phyloP scores from a whole-genome alignment of 2,113 vertebrate genomes.

The Gnathonemus longibarbis region DNA sequence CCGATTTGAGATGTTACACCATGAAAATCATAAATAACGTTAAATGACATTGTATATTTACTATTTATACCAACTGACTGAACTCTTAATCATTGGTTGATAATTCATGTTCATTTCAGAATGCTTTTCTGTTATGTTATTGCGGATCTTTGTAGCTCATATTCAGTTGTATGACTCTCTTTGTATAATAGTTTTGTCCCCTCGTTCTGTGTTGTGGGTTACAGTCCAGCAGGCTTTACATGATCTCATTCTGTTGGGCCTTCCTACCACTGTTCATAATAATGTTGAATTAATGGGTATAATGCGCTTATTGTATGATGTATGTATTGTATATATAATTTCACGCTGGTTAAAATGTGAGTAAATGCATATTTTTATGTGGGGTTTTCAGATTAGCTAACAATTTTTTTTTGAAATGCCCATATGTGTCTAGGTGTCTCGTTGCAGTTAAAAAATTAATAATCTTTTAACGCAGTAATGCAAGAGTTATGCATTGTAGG shows the following conservation, averaged over 20 bases:
- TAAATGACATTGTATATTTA: neutral
- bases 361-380: neutral
- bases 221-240: neutral
- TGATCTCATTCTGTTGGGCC: neutral
- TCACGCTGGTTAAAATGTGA: neutral
- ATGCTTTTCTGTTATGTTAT: neutral
- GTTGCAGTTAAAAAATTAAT: neutral
- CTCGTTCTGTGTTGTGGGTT: neutral
- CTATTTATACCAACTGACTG: neutral
- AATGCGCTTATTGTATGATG: neutral
- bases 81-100: neutral
- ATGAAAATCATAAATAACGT: neutral
- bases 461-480: neutral
- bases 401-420: neutral
- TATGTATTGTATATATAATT: neutral
- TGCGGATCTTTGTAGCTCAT: neutral
- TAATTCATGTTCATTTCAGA: neutral
- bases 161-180: neutral
- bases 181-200: neutral
- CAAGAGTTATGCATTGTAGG: neutral
- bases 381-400: neutral
- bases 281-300: neutral
- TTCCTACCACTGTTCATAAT: neutral
- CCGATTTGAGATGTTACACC: neutral
- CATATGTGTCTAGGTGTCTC: neutral